phyloP scores from a whole-genome alignment of 2,797 vertebrate genomes.

The Hippocampus kuda region DNA sequence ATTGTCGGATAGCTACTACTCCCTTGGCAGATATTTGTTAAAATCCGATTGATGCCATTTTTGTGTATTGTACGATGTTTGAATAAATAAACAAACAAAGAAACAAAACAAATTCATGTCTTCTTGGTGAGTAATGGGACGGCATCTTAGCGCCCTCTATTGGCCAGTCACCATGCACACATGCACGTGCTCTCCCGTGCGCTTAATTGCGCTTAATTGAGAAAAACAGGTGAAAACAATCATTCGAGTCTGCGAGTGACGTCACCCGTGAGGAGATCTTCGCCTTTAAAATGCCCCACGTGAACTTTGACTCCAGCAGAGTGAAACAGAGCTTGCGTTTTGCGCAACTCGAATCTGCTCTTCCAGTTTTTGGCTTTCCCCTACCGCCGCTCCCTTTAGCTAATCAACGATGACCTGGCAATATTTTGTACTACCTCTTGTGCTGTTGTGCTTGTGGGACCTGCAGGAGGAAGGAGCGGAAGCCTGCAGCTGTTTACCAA shows the following conservation, averaged over 20 bases:
- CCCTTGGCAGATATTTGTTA: too few species aligned
- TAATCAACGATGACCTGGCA: neutral
- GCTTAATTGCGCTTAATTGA: neutral
- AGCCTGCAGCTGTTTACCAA: neutral
- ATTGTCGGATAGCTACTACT: too few species aligned
- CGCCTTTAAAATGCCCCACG: neutral
- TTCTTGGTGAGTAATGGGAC: neutral
- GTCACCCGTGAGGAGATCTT: neutral
- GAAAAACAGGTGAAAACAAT: neutral
- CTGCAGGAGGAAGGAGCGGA: neutral
- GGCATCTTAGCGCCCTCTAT: neutral
- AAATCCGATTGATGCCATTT: too few species aligned
- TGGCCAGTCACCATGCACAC: neutral
- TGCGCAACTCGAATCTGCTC: too few species aligned
- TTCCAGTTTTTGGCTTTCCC: too few species aligned
- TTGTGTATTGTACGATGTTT: too few species aligned
- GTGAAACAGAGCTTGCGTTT: too few species aligned
- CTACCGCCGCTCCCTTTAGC: too few species aligned
- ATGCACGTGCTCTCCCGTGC: too few species aligned
- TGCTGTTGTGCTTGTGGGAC: constrained; percentile 46
- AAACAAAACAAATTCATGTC: too few species aligned
- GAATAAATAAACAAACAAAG: too few species aligned
- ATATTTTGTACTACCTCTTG: constrained; percentile 33
- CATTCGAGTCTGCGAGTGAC: neutral
- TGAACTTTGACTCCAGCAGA: neutral